Base-by-base conservation (phyloP, 2,113 vertebrate species). In the Gavia stellata region DNA sequence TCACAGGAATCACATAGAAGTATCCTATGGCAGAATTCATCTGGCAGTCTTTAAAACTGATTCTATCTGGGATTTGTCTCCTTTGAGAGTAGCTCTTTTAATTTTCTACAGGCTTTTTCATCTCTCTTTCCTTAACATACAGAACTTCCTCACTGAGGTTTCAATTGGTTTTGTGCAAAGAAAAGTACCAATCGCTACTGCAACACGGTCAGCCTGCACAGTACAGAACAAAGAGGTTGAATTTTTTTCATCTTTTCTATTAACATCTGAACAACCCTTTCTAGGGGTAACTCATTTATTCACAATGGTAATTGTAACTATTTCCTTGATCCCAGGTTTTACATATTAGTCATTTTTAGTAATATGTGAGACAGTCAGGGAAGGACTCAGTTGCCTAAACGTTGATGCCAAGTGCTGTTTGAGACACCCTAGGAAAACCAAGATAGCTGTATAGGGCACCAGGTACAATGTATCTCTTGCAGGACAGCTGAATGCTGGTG, bases 71-170 rank as follows among this genome's bases (percentile, higher is more conserved):
- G 21, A 87, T 95, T 92, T 91, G 20, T 47, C 63, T 90, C 53
- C 81, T 81, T 88, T 83, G 84, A 74, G 45, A 95, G 21, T 7
- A 59, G 67, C 62, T 80, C 92, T 91, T 94, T 58, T 67, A 73
- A 90, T 95, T 90, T 91, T 70, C 89, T 66, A 86, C 42, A 50
- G 55, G 74, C 58, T 95, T 91, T 95, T 92, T 94, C 74, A 88
- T 88, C n/a, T 82, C 52, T 86, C 89, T 82, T 55, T 67, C 81
- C 71, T 59, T 67, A 86, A 42, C 71, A 66, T 12, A 83, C 18
- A 89, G 66, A 75, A 93, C 81, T 85, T 95, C 26, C 71, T 73
- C 66, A 25, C 58, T 29, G 78, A 86, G 89, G 45, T 91, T 95
- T 82, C 87, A 72, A 75, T 81, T 36, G 28, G 66, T 53, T 86